Evolutionary conservation across 2,888 invertebrate species (phyloP).

Genomic region (Brenthis ino): DNA sequence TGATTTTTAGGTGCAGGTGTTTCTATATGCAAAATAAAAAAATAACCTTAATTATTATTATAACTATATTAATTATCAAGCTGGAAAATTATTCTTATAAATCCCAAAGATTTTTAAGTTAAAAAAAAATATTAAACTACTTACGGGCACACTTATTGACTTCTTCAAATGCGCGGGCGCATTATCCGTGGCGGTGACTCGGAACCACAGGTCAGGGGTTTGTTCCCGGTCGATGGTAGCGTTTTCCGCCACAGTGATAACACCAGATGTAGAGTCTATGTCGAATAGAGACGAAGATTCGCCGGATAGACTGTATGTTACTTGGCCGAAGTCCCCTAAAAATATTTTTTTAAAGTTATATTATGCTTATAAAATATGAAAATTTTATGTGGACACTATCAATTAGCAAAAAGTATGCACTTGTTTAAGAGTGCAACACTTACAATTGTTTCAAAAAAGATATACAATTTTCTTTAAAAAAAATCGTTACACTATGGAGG

Average conservation of each 20-base stretch:
- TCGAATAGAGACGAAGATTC: constrained; percentile 88
- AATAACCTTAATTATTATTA: too few relatives aligned
- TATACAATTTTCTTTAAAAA: too few relatives aligned
- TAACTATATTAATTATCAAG: too few relatives aligned
- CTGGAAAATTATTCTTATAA: too few relatives aligned
- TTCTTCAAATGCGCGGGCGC: constrained; percentile 87
- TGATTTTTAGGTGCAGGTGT: too few relatives aligned
- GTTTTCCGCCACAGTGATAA: constrained; percentile 87
- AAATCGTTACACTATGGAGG: too few relatives aligned
- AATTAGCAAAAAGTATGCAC: too few relatives aligned
- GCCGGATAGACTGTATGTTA: constrained; percentile 90
- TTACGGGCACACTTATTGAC: constrained; percentile 88
- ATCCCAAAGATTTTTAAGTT: too few relatives aligned
- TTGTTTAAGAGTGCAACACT: too few relatives aligned
- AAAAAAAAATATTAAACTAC: constrained; percentile 35
- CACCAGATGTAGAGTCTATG: constrained; percentile 87
- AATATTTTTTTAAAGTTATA: neutral
- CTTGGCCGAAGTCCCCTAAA: constrained; percentile 86
- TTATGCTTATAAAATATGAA: neutral
- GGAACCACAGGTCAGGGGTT: constrained; percentile 86
- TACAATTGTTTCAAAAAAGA: too few relatives aligned
- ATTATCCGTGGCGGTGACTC: constrained; percentile 91
- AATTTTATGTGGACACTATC: too few relatives aligned
- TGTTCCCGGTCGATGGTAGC: constrained; percentile 90
- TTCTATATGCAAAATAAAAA: too few relatives aligned